Base-by-base conservation (phyloP, 2,797 vertebrate genomes). In the Gorsachius magnificus region DNA sequence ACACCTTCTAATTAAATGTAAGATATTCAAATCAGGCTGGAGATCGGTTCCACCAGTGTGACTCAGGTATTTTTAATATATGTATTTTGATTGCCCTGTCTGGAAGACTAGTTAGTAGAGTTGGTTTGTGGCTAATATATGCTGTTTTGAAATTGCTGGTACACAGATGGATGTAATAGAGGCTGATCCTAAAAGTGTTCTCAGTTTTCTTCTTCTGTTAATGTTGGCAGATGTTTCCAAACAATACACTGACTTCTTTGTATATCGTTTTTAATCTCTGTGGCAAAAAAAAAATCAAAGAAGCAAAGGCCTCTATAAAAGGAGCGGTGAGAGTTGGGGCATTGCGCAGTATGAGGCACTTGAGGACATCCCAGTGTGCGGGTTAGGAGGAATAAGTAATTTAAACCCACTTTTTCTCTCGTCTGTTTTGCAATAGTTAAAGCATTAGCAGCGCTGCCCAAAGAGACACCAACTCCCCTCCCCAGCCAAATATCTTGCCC, bases 1-100 rank as follows among this genome's bases (percentile, higher is more conserved):
- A 53, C 90, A 89, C 87, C 58, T 89, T 93, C 28, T 93, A 88
- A 92, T 96, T 91, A 91, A 81, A 85, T 71, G 9, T 68, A 61
- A 61, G 78, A 36, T 78, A 72, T 45, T 78, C 35, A 91, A 80
- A 80, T 93, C 9, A 7, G 21, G 6, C 65, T 92, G 43, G 50
- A 90, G 48, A 71, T 82, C 0, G 1, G 75, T 80, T 94, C 68
- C 25, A 48, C 54, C n/a, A 60, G 48, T 66, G 41, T 96, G 91
- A 95, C 69, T 92, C 87, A 69, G 61, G 43, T 91, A 48, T 85
- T 91, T 91, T 93, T 69, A 63, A 94, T 78, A 20, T 6, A 43
- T n/a, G 11, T 64, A 53, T 57, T 96, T 93, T 70, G 46, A 91
- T 87, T 92, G 35, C 12, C 17, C 16, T 82, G 61, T 76, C 82